Base-by-base conservation (phyloP, 2,888 invertebrate species). In the Allolobophora icterica region DNA sequence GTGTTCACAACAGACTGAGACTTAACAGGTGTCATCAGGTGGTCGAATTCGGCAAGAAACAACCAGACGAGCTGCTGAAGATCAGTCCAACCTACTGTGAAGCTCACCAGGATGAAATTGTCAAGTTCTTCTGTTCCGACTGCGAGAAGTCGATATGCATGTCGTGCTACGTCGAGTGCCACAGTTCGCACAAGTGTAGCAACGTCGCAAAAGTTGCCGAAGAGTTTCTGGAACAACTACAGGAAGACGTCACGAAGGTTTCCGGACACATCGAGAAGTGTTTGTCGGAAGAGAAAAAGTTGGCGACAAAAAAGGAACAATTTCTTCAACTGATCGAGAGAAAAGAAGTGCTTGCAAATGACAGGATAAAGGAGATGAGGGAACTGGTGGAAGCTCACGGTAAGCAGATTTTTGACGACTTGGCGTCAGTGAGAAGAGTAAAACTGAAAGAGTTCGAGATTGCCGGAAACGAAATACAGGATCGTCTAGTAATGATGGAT, bases 31-130 rank as follows among this genome's bases (percentile, higher is more conserved):
- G 38, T 35, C 87, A 87, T 8, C 19, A 24, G 35, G 87, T 87
- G 35, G 87, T 87, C 34, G 87, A 87, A 38, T 87, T 87, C 15
- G 87, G 87, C 17, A 87, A 87, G 38, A 87, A 34, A 34, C 34
- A 87, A 17, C 21, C 87, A 13, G 87, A 87, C 5, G 87, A 87
- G 4, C 35, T 87, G 0, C 34, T 87, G 24, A 87, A 87, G 87
- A 24, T 87, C 34, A 87, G 87, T 87, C 87, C 87, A 13, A 87
- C 87, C 87, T 87, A 24, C 38, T 87, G 87, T 17, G 87, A 87
- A 30, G 19, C 38, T 19, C 87, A 87, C 38, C 38, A 34, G 38
- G 87, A 87, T 87, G 87, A 87, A 17, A 35, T 87, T 3, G 87
- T 87, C 21, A 87, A 87, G 38, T 87, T 87, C 38, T 87, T 34